Percentiles rank a stretch among this genome's conserved stretches.
Evolutionary conservation across 1,140 invertebrate genomes (phyloP).

Genomic region (Euura lappo): DNA sequence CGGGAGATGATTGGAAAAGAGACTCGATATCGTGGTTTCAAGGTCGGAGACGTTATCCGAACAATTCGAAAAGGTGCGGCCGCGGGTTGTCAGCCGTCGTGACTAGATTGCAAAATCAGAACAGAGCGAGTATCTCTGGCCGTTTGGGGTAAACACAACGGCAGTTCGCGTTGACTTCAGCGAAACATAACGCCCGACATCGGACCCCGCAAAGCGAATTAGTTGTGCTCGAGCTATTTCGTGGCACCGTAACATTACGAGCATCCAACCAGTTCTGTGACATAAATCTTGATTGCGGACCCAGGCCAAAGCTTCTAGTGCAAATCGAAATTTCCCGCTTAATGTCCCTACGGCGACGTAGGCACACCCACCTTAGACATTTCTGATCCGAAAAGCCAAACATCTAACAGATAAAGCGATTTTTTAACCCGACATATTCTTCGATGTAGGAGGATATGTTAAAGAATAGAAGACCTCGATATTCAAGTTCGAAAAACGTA

Average conservation of each 20-base stretch:
- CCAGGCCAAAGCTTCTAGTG: slow-evolving; percentile 3
- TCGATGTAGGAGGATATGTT: no score
- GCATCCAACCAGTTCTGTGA: not conserved
- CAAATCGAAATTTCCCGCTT: not conserved
- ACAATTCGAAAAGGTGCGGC: not conserved
- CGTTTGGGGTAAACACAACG: slow-evolving; percentile 1
- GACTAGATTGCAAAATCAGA: not conserved
- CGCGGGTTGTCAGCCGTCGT: not conserved
- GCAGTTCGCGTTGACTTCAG: not conserved
- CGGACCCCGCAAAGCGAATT: not conserved
- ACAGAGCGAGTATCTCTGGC: not conserved
- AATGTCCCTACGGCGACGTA: not conserved
- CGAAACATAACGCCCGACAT: not conserved
- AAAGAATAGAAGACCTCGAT: no score
- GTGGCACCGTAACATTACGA: not conserved
- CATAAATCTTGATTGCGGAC: not conserved
- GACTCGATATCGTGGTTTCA: no score
- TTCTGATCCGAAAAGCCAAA: no score
- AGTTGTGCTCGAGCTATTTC: not conserved
- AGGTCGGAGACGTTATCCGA: not conserved
- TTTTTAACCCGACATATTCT: no score
- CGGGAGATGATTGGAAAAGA: no score
- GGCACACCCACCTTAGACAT: no score
- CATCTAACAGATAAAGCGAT: no score
- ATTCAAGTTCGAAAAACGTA: no score